Evolutionary conservation across 1,140 invertebrate species (phyloP).

Genomic region (Chelonus insularis): DNA sequence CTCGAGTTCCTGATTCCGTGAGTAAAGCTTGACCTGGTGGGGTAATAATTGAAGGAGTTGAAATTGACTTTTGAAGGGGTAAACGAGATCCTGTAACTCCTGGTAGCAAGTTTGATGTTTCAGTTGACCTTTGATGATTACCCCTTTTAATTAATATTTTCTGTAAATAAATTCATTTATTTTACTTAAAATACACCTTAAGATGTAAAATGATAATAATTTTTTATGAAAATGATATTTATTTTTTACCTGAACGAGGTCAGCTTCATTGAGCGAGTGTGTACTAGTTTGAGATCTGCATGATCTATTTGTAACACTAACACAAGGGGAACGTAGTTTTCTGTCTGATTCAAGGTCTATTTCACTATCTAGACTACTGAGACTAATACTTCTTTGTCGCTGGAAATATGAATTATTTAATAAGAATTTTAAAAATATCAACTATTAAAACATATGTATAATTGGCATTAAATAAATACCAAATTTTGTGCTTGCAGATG

Average conservation of each 20-base stretch:
- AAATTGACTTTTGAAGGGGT: conserved; percentile 87
- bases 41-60: conserved; percentile 84
- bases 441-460: not conserved
- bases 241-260: conserved; percentile 70
- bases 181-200: conserved; percentile 10
- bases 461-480: conserved; percentile 42
- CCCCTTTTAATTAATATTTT: conserved; percentile 64
- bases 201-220: conserved; percentile 4
- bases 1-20: conserved; percentile 47
- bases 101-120: conserved; percentile 67
- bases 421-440: not conserved
- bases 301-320: conserved; percentile 48
- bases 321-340: conserved; percentile 44
- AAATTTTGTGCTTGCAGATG: conserved; percentile 56
- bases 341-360: conserved; percentile 59
- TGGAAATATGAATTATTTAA: conserved; percentile 39
- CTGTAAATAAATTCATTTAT: conserved; percentile 63
- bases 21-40: conserved; percentile 61
- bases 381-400: conserved; percentile 59
- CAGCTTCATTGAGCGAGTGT: conserved; percentile 83
- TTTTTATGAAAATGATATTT: not conserved
- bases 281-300: conserved; percentile 73
- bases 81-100: conserved; percentile 64
- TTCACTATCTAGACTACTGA: conserved; percentile 64
- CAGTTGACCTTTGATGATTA: conserved; percentile 63